Conservation (phyloP, 1,140 invertebrate species). For the Heliconius hermathena region DNA sequence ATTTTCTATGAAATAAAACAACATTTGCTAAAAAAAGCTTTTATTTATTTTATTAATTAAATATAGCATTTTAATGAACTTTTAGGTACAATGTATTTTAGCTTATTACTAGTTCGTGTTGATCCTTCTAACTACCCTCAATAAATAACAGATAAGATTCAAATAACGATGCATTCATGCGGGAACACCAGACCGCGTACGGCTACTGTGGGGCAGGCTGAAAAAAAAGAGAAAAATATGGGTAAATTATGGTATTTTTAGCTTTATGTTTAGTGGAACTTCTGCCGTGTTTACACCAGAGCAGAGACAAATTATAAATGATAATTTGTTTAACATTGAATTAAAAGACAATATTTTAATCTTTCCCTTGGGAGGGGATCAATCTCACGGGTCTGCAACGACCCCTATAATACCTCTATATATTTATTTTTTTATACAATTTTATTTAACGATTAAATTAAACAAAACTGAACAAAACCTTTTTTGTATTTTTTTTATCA, state of each 20-base stretch:
- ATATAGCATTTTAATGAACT: not conserved
- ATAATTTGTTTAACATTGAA: too few species aligned
- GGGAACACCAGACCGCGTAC: slow-evolving; percentile 82
- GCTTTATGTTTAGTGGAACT: too few species aligned
- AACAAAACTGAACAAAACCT: too few species aligned
- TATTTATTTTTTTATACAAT: too few species aligned
- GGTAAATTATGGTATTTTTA: slow-evolving; percentile 41
- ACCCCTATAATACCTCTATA: too few species aligned
- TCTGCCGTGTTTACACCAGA: too few species aligned
- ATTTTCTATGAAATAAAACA: not conserved
- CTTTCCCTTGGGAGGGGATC: too few species aligned
- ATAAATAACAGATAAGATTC: slow-evolving; percentile 44
- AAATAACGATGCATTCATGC: slow-evolving; percentile 88
- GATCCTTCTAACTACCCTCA: not conserved
- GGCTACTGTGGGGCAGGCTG: slow-evolving; percentile 83
- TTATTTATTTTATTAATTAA: not conserved
- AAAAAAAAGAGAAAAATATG: slow-evolving; percentile 54
- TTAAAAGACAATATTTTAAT: too few species aligned
- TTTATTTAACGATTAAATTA: too few species aligned
- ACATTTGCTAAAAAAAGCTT: not conserved
- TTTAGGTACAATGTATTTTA: slow-evolving; percentile 10
- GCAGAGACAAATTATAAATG: too few species aligned
- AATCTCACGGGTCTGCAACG: too few species aligned
- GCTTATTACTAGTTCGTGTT: not conserved
- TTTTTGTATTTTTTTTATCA: too few species aligned